These are phyloP conservation scores for Elysia crispata DNA, from an alignment of 2,888 invertebrate species.

Conservation along the genomic window DNA sequence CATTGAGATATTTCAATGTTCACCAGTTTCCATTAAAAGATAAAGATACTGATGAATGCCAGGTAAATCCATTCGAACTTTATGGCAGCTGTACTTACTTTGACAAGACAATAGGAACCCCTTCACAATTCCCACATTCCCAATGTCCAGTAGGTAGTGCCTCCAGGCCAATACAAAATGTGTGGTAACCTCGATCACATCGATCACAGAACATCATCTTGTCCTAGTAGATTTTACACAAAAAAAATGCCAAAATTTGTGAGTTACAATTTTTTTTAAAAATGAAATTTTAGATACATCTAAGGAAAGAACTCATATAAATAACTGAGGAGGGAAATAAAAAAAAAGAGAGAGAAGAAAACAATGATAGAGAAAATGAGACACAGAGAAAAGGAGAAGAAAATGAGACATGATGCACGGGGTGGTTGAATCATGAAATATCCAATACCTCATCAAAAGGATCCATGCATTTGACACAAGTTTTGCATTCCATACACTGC, in stretches of 20 bases:
- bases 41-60: neutral
- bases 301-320: too few relatives aligned
- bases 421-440: neutral
- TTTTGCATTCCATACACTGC: slow-evolving; percentile 96
- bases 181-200: slow-evolving; percentile 95
- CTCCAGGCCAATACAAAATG: slow-evolving; percentile 90
- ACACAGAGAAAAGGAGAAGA: too few relatives aligned
- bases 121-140: slow-evolving; percentile 84
- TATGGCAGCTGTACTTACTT: slow-evolving; percentile 25
- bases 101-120: slow-evolving; percentile 48
- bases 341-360: neutral
- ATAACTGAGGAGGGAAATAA: too few relatives aligned
- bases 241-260: too few relatives aligned
- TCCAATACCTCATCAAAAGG: slow-evolving; percentile 84
- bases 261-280: too few relatives aligned
- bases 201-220: slow-evolving; percentile 96
- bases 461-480: slow-evolving; percentile 89
- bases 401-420: too few relatives aligned
- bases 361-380: neutral
- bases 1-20: too few relatives aligned
- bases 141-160: slow-evolving; percentile 91
- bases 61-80: neutral
- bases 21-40: neutral
- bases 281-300: too few relatives aligned
- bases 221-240: slow-evolving; percentile 78